Percentiles rank a stretch among this genome's conserved stretches.
Evolutionary conservation across 1,140 invertebrate species (phyloP).

Genomic region (Prorops nasuta): DNA sequence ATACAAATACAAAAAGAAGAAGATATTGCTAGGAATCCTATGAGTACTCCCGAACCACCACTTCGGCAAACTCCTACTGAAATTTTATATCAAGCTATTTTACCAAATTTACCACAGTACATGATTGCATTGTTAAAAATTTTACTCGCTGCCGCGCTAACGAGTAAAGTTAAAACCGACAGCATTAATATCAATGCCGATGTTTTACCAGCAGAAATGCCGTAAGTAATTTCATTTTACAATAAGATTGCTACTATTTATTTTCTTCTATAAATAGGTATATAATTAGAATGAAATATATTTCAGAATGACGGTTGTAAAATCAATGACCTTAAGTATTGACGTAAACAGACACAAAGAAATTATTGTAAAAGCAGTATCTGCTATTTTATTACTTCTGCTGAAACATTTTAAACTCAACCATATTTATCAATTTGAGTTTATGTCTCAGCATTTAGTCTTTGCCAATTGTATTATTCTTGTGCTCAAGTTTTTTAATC

Average conservation of each 20-base stretch:
- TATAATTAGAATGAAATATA: constrained; percentile 3
- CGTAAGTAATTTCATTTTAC: constrained; percentile 60
- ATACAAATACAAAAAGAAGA: constrained; percentile 82
- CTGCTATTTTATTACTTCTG: constrained; percentile 87
- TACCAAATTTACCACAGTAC: constrained; percentile 92
- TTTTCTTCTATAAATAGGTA: constrained; percentile 4
- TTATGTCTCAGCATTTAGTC: constrained; percentile 97
- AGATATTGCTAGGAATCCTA: constrained; percentile 75
- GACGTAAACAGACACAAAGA: constrained; percentile 99
- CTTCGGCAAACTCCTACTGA: constrained; percentile 74
- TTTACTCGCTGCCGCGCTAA: constrained; percentile 93
- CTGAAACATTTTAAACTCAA: constrained; percentile 99
- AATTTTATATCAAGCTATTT: constrained; percentile 86
- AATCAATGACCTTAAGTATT: constrained; percentile 94
- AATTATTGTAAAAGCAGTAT: constrained; percentile 97
- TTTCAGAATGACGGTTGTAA: constrained; percentile 85
- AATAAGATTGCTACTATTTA: constrained; percentile 4
- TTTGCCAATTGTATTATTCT: constrained; percentile 99
- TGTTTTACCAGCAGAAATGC: constrained; percentile 95
- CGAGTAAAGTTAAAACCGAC: constrained; percentile 96
- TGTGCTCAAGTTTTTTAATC: constrained; percentile 98
- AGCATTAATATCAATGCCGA: constrained; percentile 98
- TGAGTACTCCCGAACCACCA: constrained; percentile 62
- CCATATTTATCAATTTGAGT: constrained; percentile 99
- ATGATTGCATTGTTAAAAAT: constrained; percentile 98